These are phyloP conservation scores for Notiomystis cincta DNA, from an alignment of 2,113 vertebrate genomes.

Conservation along the genomic window DNA sequence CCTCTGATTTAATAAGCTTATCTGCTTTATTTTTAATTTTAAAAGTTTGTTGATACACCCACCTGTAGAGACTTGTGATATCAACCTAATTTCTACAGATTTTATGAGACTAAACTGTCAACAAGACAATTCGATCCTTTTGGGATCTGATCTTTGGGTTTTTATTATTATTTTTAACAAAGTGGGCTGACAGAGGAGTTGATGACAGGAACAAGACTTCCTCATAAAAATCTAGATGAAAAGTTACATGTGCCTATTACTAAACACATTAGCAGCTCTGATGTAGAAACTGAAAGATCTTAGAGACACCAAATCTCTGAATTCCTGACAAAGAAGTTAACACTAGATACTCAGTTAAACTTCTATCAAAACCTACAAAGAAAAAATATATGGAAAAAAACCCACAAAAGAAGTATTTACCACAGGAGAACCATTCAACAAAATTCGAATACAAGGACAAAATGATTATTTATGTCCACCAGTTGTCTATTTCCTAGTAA, in stretches of 20 bases:
- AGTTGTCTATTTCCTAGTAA: neutral
- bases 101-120: neutral
- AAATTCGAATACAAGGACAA: neutral
- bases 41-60: neutral
- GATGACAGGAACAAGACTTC: slow-evolving; percentile 1
- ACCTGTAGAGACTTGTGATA: neutral
- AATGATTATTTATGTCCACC: neutral
- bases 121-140: neutral
- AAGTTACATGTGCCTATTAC: neutral
- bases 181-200: neutral
- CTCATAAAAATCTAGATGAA: neutral
- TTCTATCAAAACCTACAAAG: neutral
- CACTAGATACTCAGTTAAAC: neutral
- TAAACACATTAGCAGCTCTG: neutral
- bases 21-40: slow-evolving; percentile 7
- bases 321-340: neutral
- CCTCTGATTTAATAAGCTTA: slow-evolving; percentile 34
- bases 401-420: neutral
- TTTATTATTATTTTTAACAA: neutral
- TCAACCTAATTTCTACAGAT: neutral
- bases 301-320: neutral
- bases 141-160: neutral
- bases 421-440: neutral
- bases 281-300: neutral
- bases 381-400: neutral